Evolutionary conservation across 2,888 invertebrate genomes (phyloP).

Genomic region (Parnassius mnemosyne): DNA sequence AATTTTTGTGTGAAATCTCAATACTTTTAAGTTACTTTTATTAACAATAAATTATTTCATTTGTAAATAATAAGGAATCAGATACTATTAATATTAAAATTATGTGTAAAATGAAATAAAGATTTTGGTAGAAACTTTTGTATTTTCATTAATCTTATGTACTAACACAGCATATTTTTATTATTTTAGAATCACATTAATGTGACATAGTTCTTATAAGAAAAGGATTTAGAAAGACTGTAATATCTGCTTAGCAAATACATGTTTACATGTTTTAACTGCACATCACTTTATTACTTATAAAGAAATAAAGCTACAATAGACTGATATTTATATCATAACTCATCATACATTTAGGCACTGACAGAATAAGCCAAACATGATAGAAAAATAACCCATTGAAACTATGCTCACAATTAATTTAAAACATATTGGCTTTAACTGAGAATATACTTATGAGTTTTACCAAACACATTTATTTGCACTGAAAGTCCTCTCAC

Average conservation of each 20-base stretch:
- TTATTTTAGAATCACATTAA: not conserved
- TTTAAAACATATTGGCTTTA: constrained; percentile 47
- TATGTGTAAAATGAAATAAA: constrained; percentile 76
- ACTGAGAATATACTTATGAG: constrained; percentile 83
- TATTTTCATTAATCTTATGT: constrained; percentile 29
- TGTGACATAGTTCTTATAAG: not conserved
- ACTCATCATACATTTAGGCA: not conserved
- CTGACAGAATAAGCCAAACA: not conserved
- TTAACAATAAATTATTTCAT: constrained; percentile 42
- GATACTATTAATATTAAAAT: constrained; percentile 61
- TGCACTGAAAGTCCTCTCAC: constrained; percentile 86
- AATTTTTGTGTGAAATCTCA: constrained; percentile 49
- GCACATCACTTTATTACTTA: not conserved
- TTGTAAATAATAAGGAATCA: constrained; percentile 60
- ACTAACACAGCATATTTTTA: not conserved
- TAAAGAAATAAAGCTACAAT: not conserved
- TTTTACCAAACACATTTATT: constrained; percentile 82
- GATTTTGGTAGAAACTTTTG: constrained; percentile 66
- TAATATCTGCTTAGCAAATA: not conserved
- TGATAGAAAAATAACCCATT: not conserved
- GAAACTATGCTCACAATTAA: not conserved
- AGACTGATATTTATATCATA: no score
- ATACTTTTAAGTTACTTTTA: constrained; percentile 41
- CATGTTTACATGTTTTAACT: not conserved
- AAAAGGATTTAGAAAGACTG: not conserved